Conservation (phyloP, 2,888 invertebrate genomes). For the Clitarchus hookeri region DNA sequence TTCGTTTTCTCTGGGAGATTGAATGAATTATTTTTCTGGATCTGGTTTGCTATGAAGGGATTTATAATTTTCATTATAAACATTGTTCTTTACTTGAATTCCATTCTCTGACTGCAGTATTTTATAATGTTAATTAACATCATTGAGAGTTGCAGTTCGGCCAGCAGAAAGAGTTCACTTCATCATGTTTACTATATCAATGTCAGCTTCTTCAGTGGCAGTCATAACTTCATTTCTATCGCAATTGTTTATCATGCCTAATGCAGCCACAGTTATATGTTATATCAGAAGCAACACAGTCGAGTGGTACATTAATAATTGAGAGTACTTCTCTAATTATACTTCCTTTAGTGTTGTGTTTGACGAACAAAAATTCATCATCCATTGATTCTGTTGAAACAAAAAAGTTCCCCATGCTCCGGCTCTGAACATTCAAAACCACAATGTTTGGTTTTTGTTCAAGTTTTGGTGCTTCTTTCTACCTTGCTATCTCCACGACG, state of each 20-base stretch:
- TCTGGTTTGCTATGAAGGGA: not conserved
- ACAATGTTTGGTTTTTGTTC: not conserved
- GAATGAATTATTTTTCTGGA: not conserved
- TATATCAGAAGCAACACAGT: not conserved
- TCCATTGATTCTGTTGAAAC: not conserved
- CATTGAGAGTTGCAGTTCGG: not conserved
- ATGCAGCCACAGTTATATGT: not conserved
- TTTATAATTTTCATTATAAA: not conserved
- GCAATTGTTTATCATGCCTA: not conserved
- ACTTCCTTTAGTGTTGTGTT: not conserved
- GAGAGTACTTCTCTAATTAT: not conserved
- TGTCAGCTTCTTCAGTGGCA: not conserved
- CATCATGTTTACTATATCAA: not conserved
- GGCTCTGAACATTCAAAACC: constrained; percentile 10
- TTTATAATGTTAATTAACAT: not conserved
- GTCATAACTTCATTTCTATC: not conserved
- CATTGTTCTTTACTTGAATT: no score
- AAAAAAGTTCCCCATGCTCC: not conserved
- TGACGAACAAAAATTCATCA: not conserved
- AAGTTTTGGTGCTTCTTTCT: not conserved
- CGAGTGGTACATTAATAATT: not conserved
- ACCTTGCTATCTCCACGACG: no score
- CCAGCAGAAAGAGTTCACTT: not conserved
- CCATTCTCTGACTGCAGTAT: not conserved
- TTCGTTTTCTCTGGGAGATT: no score